Conservation (phyloP, 2,888 invertebrate species). For the Tinea trinotella region DNA sequence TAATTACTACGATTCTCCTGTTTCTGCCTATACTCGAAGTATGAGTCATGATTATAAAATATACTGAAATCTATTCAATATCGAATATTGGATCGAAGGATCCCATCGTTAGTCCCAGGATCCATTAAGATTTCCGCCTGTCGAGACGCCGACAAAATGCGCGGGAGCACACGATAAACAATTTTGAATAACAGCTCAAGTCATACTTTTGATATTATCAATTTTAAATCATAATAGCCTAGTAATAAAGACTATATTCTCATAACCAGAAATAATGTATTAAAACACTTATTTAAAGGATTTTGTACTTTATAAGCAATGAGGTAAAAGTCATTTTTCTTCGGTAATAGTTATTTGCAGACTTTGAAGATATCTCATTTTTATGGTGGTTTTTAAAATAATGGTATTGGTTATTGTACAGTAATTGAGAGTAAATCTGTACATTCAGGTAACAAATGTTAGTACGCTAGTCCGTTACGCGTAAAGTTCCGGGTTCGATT, state of each 20-base stretch:
- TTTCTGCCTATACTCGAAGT: background rate
- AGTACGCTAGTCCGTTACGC: background rate
- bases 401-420: slow-evolving; percentile 60
- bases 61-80: slow-evolving; percentile 37
- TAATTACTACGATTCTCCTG: no score
- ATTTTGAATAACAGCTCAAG: background rate
- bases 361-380: slow-evolving; percentile 57
- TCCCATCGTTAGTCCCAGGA: slow-evolving; percentile 67
- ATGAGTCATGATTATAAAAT: slow-evolving; percentile 15
- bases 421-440: background rate
- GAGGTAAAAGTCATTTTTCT: no score
- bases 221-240: slow-evolving; percentile 27
- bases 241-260: slow-evolving; percentile 18
- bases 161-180: slow-evolving; percentile 41
- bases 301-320: no score
- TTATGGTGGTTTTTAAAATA: slow-evolving; percentile 66
- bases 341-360: no score
- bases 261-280: slow-evolving; percentile 22
- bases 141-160: slow-evolving; percentile 49
- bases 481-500: no score
- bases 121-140: slow-evolving; percentile 71
- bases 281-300: background rate
- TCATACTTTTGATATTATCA: background rate
- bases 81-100: no score
- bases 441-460: background rate